Conservation (phyloP, 1,140 invertebrate genomes). For the Eufriesea mexicana region DNA sequence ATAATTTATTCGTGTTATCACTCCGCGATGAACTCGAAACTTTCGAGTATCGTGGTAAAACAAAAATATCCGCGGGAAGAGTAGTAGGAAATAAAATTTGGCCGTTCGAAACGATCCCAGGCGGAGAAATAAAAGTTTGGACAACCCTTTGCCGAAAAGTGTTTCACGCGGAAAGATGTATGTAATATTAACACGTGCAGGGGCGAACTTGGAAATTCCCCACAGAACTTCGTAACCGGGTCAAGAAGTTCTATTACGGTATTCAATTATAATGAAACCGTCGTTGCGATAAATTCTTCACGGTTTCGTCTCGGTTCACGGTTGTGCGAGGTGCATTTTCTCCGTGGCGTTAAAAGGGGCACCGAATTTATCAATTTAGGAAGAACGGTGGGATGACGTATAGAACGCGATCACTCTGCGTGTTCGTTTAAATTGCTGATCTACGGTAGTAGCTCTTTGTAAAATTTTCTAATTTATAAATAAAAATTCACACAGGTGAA, state of each 20-base stretch:
- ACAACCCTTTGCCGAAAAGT: neutral
- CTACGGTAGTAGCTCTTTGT: too few relatives aligned
- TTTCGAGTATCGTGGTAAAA: too few relatives aligned
- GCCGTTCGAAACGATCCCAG: too few relatives aligned
- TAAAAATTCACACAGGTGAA: too few relatives aligned
- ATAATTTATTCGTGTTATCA: too few relatives aligned
- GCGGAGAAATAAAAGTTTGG: neutral
- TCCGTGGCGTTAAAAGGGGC: neutral
- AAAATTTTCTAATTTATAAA: too few relatives aligned
- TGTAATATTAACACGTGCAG: neutral
- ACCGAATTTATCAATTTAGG: neutral
- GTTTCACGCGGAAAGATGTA: neutral
- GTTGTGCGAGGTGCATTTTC: neutral
- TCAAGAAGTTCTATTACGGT: neutral
- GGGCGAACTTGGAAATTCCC: neutral
- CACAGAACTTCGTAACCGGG: conserved; percentile 4
- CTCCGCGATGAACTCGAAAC: too few relatives aligned
- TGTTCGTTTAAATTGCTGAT: too few relatives aligned
- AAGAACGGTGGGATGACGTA: too few relatives aligned
- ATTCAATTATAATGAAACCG: conserved; percentile 22
- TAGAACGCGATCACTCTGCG: too few relatives aligned
- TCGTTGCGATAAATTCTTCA: conserved; percentile 9
- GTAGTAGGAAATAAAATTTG: too few relatives aligned
- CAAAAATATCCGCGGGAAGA: too few relatives aligned
- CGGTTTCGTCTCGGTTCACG: neutral